Base-by-base conservation (phyloP, 2,113 vertebrate species). In the Chunga burmeisteri region DNA sequence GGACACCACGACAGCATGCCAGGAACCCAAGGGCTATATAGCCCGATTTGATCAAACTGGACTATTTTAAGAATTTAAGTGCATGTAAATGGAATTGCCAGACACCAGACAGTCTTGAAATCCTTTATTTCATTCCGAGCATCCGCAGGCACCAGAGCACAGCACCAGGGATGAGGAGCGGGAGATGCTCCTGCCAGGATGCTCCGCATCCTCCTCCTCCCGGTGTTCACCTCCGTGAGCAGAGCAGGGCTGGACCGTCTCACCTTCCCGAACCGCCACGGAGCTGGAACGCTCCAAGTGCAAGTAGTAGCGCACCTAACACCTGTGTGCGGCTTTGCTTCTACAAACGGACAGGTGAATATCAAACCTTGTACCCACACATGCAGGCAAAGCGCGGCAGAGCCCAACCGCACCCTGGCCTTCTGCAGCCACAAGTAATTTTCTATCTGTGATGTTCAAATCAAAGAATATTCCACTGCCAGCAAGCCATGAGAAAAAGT, bases 251-350 rank as follows among this genome's bases (percentile, higher is more conserved):
- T 27, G 38, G 25, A 36, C 29, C 50, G 10, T 7, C 84, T 13
- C 29, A 22, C 0, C 0, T n/a, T 16, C 8, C 34, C 66, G 12
- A 32, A 30, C 16, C 3, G 0, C 29, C 19, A 0, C 7, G 4
- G 59, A 44, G 20, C 2, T 11, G 42, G 56, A 61, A 40, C 1
- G 22, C 63, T 23, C 30, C 1, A 18, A 9, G 47, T 9, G 18
- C 18, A 7, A 29, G 29, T 4, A 22, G 5, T 4, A 50, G 8
- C 36, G 12, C 6, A 13, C 23, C 23, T 10, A 26, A 23, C 38
- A n/a, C 27, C 46, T 32, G 2, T 0, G 16, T 3, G 23, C 47
- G 27, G 42, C 21, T 59, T 19, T 17, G 22, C 5, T 29, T 22
- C 32, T 6, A 15, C 40, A 30, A 4, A 71, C 0, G 5, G 38